A percentile compares a stretch with the other conserved stretches of the same genome.
Conservation (phyloP, 2,113 vertebrate species). For the Puffinus mauretanicus region DNA sequence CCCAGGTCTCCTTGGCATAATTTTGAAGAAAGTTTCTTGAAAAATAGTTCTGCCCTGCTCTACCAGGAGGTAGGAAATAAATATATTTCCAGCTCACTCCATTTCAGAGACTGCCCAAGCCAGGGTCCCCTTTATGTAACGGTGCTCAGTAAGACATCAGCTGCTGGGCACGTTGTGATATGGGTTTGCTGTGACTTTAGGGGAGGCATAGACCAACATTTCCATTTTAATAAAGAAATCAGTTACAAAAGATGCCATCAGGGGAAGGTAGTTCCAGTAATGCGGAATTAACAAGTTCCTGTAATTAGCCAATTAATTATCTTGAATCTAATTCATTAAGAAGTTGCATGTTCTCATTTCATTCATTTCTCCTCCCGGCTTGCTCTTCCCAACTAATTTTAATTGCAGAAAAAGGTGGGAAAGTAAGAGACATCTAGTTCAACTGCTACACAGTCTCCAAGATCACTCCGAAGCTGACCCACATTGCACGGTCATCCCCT, state of each 20-base stretch:
- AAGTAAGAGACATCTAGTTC: neutral
- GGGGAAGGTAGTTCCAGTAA: neutral
- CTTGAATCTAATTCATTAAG: neutral
- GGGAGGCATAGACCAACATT: neutral
- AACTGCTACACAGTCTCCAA: neutral
- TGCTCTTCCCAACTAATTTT: neutral
- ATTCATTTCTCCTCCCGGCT: neutral
- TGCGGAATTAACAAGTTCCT: neutral
- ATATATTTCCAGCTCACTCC: neutral
- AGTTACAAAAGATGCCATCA: neutral
- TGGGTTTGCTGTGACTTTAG: neutral
- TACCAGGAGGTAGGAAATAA: neutral
- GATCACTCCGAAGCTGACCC: neutral
- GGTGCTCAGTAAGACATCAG: neutral
- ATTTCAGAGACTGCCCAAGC: neutral
- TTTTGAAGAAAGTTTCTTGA: neutral
- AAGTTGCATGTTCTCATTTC: neutral
- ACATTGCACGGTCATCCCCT: accelerated
- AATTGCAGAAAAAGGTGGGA: neutral
- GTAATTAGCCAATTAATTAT: slow-evolving; percentile 5
- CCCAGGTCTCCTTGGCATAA: neutral
- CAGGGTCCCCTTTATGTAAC: accelerated
- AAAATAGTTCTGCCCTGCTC: neutral
- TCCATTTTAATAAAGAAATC: neutral
- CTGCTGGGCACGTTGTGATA: neutral